Percentiles rank a stretch among this genome's conserved stretches.
These are phyloP conservation scores for Takifugu bimaculatus DNA, from an alignment of 2,113 vertebrate species.

Conservation along the genomic window DNA sequence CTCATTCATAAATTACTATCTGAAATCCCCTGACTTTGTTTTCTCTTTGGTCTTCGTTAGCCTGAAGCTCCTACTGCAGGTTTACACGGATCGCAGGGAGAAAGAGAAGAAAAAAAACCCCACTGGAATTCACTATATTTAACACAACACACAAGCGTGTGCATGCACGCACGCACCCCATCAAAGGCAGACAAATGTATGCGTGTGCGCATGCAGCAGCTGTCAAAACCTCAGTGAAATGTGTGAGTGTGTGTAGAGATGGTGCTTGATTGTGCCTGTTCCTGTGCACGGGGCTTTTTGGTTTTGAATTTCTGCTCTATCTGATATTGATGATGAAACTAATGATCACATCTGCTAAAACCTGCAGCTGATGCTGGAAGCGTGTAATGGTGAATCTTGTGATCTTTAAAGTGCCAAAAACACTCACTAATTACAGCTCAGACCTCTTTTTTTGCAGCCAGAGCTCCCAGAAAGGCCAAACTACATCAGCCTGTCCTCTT, in stretches of 20 bases:
- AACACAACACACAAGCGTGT: constrained; percentile 42
- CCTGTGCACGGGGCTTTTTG: not conserved
- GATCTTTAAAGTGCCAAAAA: not conserved
- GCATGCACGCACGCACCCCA: constrained; percentile 15
- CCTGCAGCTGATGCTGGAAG: not conserved
- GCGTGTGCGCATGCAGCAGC: constrained; percentile 9
- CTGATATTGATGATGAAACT: not conserved
- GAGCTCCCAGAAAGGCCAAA: not conserved
- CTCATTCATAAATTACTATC: too few relatives aligned
- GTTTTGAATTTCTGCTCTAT: not conserved
- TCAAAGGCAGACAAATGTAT: not conserved
- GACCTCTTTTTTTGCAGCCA: too few relatives aligned
- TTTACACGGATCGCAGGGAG: constrained; percentile 63
- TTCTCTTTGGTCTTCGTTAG: constrained; percentile 11
- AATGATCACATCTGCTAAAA: not conserved
- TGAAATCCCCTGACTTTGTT: not conserved
- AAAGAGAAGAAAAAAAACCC: constrained; percentile 44
- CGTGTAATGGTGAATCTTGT: not conserved
- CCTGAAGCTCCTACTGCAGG: constrained; percentile 45
- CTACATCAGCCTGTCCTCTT: constrained; percentile 43
- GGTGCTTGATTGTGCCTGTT: not conserved
- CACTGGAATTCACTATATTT: constrained; percentile 69
- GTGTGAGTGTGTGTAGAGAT: not conserved
- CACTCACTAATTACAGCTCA: not conserved
- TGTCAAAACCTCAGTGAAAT: not conserved